Evolutionary conservation across 2,113 vertebrate genomes (phyloP), one percentile per base, ranked within the genome.

Genomic region (Scytalopus superciliaris): DNA sequence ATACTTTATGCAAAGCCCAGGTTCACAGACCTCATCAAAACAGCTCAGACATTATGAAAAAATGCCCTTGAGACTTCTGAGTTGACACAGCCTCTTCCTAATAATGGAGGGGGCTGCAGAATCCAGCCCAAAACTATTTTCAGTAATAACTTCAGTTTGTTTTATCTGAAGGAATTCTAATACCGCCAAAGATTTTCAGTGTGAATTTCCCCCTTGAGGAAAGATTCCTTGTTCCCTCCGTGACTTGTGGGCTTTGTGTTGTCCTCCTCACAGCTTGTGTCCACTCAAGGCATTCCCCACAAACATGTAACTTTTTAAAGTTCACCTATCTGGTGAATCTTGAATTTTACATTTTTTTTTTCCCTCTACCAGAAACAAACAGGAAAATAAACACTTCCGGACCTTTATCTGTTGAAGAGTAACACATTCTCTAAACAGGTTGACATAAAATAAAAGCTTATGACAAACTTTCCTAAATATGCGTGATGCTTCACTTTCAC

Each of bases 401-500:
- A 55, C 39, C 90, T 92, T 66, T 83, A 47, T 44, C 60, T 93
- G 69, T 72, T 68, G 72, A 50, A 73, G 37, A 87, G 42, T 49
- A 47, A 80, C 89, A 56, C 18, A 25, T 60, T 76, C 92, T 86
- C 60, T 44, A 52, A 52, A 75, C 14, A 53, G 60, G 35, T 17
- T 37, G 77, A 53, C 2, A 0, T 69, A 69, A 69, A 97, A 97
- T 97, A 97, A 97, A 97, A 7, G 59, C 49, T 55, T 89, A 44
- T 28, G 56, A 52, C 35, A 45, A 87, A 87, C 57, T 96, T 96
- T 95, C 70, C 28, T 95, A 95, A 84, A 93, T 14, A 37, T 24
- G 64, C 5, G 18, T 77, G 72, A 72, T 60, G 57, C 30, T 88
- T 94, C 49, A 44, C 81, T 91, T 86, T 63, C 60, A 78, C 30